Conservation (phyloP, 1,140 invertebrate species). For the Drosophila kikkawai region DNA sequence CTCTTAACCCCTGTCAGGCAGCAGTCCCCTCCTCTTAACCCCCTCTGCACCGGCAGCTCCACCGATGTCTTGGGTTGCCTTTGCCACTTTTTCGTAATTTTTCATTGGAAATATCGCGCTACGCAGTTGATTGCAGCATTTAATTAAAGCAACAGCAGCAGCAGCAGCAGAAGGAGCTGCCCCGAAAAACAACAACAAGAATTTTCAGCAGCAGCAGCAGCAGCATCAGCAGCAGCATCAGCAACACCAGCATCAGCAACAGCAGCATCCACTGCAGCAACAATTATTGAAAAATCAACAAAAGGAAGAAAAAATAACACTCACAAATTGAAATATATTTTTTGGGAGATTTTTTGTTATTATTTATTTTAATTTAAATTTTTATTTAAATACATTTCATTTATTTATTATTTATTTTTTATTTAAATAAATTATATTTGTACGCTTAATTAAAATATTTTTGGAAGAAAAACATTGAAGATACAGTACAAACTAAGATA, state of each 20-base stretch:
- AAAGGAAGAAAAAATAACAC: not conserved
- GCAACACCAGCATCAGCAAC: not conserved
- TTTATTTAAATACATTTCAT: too few relatives aligned
- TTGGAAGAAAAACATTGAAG: not conserved
- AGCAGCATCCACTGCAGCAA: conserved; percentile 18
- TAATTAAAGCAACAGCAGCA: conserved; percentile 80
- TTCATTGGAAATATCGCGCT: conserved; percentile 83
- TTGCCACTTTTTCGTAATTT: conserved; percentile 75
- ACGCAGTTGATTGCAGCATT: conserved; percentile 83
- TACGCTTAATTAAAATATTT: not conserved
- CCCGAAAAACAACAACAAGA: conserved; percentile 18
- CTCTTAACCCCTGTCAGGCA: conserved; percentile 10
- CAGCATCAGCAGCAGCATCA: not conserved
- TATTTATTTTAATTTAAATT: too few relatives aligned
- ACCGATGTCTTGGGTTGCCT: conserved; percentile 40
- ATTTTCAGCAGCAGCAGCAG: conserved; percentile 18
- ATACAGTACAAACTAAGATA: not conserved
- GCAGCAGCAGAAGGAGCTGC: conserved; percentile 39
- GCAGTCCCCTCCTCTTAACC: conserved; percentile 12
- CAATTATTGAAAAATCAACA: conserved; percentile 24
- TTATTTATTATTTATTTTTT: not conserved
- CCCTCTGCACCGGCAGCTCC: conserved; percentile 6
- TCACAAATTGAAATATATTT: not conserved
- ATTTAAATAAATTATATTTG: not conserved
- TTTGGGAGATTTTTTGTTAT: not conserved